Conservation (phyloP, 2,113 vertebrate species). For the Tenrec ecaudatus region DNA sequence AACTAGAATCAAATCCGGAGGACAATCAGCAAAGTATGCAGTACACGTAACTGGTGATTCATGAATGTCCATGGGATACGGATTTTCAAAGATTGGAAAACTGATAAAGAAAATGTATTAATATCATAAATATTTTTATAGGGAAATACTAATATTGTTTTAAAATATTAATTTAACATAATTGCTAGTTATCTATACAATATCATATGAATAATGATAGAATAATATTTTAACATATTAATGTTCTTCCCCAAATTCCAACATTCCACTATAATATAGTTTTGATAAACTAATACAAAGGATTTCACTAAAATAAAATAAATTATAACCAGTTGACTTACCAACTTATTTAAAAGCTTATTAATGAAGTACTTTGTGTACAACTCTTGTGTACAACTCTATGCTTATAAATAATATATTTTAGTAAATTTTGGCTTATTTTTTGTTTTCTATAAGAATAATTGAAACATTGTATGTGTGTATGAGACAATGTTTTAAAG, state of each 20-base stretch:
- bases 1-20: constrained; percentile 96
- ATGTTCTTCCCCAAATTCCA: constrained; percentile 20
- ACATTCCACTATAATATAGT: neutral
- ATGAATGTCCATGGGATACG: constrained; percentile 98
- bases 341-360: constrained; percentile 29
- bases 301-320: constrained; percentile 52
- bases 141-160: constrained; percentile 2
- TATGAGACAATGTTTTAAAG: neutral
- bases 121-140: constrained; percentile 68
- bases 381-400: constrained; percentile 6
- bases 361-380: neutral
- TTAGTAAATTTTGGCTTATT: constrained; percentile 33
- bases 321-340: neutral
- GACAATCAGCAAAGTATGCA: constrained; percentile 97
- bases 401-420: constrained; percentile 27
- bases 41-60: constrained; percentile 99
- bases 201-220: constrained; percentile 46
- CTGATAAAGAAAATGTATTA: constrained; percentile 89
- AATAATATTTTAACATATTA: constrained; percentile 43
- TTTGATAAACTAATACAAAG: constrained; percentile 38
- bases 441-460: neutral
- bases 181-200: constrained; percentile 49
- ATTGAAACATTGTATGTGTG: constrained; percentile 8
- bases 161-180: constrained; percentile 44
- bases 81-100: constrained; percentile 99